Evolutionary conservation across 1,140 invertebrate genomes (phyloP), one percentile per base, ranked within the genome.

Genomic region (Atta colombica): DNA sequence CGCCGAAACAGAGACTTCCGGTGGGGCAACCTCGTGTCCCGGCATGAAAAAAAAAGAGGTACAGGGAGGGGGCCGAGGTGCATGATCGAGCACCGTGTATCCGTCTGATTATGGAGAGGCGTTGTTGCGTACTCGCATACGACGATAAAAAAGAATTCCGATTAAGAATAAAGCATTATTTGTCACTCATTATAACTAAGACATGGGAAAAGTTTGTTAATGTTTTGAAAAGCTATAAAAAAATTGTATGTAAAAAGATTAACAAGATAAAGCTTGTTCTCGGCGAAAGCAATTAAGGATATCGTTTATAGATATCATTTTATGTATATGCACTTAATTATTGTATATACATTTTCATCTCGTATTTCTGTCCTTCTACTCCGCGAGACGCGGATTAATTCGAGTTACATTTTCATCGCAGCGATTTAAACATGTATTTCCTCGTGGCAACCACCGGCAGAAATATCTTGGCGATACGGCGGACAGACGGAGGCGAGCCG

Each of bases 1-100:
- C 63, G 51, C 71, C 51, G 35, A 86, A 88, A 69, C 51, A n/a
- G 72, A 87, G 35, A 60, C 89, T 87, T 90, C 88, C 85, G 88
- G 31, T 31, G 45, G 72, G n/a, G 21, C 60, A 12, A 72, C n/a
- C 55, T 28, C 61, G 58, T 21, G 58, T 80, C 75, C 8, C 65
- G 63, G 53, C 28, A 6, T 12, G 25, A 69, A 25, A 53, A 35
- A 85, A 51, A 31, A 31, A 31, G 28, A 31, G 28, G 18, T 12
- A 35, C n/a, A 25, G 21, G 21, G 25, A 25, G 25, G 25, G 25
- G 25, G 25, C 25, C 25, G 25, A 35, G 61, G 18, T 12, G 51
- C n/a, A 25, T n/a, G 63, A 55, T 60, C 78, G 66, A n/a, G 16
- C 35, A 21, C 51, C 77, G 77, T 53, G 31, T 58, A 69, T 81